Base-by-base conservation (phyloP, 2,888 invertebrate species). In the Lepidocyrtinus sp. region DNA sequence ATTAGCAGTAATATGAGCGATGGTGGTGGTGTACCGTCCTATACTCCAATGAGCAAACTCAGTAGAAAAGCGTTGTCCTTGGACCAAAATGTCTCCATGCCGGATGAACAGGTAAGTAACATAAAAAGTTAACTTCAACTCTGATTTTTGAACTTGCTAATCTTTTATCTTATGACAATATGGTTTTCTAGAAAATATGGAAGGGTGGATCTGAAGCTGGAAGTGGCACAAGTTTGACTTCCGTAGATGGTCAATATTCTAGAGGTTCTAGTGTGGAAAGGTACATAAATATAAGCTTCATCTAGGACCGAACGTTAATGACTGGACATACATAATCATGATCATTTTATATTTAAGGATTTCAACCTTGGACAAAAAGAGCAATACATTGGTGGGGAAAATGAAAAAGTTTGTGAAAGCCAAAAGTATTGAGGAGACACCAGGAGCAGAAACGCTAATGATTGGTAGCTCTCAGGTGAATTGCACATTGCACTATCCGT, bases 141-240 rank as follows among this genome's bases (percentile, higher is more conserved):
- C 36, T 45, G 17, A 55, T 50, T 55, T 63, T 15, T 62, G 15
- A 77, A 81, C 84, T 83, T 76, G 63, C 83, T 68, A 61, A 82
- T 75, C 36, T 26, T 63, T 70, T 68, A n/a, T n/a, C n/a, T n/a
- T n/a, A n/a, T 62, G 15, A 7, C 27, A 62, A 17, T 15, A 5
- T 50, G 21, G 75, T 67, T 77, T 87, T 90, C 89, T 90, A 93
- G 90, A 91, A 90, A 77, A 95, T 96, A 87, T 96, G 96, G 96
- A 94, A 93, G 85, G 92, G 93, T 26, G 93, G 93, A 71, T 95
- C 95, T 84, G 89, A 87, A 0, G 89, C 89, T 71, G 95, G 95
- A 79, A 96, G 96, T 88, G 92, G 94, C 79, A 94, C 95, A 0
- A 96, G 96, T 81, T 91, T 96, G 89, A 94, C 94, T 87, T 95